Conservation (phyloP, 2,113 vertebrate species). For the Heloderma charlesbogerti region DNA sequence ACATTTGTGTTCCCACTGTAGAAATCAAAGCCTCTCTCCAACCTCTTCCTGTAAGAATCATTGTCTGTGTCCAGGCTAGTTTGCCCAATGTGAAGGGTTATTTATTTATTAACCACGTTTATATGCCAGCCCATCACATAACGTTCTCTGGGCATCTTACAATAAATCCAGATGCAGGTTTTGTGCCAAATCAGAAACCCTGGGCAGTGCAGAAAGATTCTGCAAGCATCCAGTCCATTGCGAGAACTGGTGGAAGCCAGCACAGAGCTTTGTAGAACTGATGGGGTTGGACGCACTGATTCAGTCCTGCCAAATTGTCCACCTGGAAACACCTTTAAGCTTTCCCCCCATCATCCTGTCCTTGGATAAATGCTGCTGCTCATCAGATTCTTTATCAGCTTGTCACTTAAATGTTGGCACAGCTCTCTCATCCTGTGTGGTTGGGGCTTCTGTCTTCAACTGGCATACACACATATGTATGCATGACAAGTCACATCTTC, state of each 20-base stretch:
- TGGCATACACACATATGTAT: no score
- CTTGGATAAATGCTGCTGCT: background rate
- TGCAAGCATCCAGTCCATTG: background rate
- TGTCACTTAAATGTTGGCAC: conserved; percentile 11
- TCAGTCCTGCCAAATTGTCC: background rate
- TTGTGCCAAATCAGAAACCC: background rate
- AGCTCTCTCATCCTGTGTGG: background rate
- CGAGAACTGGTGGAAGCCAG: background rate
- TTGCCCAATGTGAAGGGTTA: background rate
- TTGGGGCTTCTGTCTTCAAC: background rate
- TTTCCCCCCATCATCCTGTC: background rate
- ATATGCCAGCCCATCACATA: background rate
- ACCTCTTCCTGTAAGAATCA: no score
- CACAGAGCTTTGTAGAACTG: background rate
- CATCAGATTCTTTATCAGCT: background rate
- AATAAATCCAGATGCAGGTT: background rate
- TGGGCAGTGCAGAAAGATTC: background rate
- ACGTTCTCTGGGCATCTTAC: background rate
- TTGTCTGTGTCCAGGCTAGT: no score
- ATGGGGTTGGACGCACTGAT: background rate
- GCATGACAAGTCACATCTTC: no score
- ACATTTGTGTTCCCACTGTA: background rate
- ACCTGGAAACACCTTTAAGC: background rate
- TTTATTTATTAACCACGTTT: background rate
- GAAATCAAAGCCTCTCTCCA: background rate